Evolutionary conservation across 2,113 vertebrate species (phyloP).

Genomic region (Pangasianodon hypophthalmus): DNA sequence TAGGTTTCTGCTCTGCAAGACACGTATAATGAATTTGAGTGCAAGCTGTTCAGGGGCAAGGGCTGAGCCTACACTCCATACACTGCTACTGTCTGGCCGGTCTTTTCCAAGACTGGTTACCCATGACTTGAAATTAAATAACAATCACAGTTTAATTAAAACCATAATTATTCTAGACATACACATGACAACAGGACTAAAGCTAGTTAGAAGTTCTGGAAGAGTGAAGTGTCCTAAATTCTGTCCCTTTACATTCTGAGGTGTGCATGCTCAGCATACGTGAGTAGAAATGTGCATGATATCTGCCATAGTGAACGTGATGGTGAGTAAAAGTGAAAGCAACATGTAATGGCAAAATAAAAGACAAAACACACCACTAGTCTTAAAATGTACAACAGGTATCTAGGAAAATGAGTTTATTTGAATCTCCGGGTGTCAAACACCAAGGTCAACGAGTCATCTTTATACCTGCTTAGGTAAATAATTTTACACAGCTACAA

Average conservation of each 20-base stretch:
- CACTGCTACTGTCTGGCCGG: neutral
- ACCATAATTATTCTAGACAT: neutral
- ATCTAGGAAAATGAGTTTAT: constrained; percentile 56
- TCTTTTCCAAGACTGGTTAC: neutral
- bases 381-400: constrained; percentile 46
- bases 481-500: constrained; percentile 44
- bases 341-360: constrained; percentile 36
- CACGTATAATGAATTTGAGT: constrained; percentile 47
- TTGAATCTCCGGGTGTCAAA: constrained; percentile 48
- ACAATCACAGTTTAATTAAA: neutral
- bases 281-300: neutral
- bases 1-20: constrained; percentile 58
- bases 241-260: no score
- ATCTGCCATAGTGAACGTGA: constrained; percentile 17
- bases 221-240: neutral
- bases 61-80: neutral
- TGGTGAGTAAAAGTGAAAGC: constrained; percentile 13
- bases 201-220: no score
- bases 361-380: constrained; percentile 48
- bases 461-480: constrained; percentile 48
- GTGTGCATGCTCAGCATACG: neutral
- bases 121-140: neutral
- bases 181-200: neutral
- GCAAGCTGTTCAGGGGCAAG: constrained; percentile 17
- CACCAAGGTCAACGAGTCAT: constrained; percentile 30